Conservation (phyloP, 2,113 vertebrate genomes). For the Corythornis cristatus region DNA sequence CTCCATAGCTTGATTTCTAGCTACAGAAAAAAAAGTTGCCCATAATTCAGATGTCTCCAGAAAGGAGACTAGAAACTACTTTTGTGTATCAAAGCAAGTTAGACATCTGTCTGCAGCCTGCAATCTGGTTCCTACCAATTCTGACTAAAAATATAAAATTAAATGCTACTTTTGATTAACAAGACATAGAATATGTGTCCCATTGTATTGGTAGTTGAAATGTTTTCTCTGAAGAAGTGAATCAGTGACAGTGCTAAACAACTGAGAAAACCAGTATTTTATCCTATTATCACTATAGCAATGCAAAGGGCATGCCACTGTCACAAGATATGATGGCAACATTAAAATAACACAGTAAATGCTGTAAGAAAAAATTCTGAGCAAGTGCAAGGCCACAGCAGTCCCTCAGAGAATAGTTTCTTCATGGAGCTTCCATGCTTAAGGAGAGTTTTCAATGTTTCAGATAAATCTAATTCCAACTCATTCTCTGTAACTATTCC, state of each 20-base stretch:
- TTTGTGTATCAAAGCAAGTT: not conserved
- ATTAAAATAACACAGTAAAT: not conserved
- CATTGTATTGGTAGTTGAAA: not conserved
- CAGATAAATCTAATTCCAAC: slow-evolving; percentile 22
- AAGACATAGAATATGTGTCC: not conserved
- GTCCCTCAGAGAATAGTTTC: not conserved
- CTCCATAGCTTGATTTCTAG: not conserved
- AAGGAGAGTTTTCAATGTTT: slow-evolving; percentile 8
- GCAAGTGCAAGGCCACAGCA: not conserved
- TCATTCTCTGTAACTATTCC: not conserved
- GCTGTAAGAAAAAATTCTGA: slow-evolving; percentile 4
- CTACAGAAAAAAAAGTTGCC: not conserved
- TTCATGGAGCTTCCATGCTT: not conserved
- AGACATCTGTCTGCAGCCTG: not conserved
- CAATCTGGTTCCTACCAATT: not conserved
- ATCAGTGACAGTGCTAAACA: not conserved
- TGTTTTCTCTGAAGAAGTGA: not conserved
- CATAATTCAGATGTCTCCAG: not conserved
- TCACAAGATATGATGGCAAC: not conserved
- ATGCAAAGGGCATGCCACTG: not conserved
- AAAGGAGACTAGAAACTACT: not conserved
- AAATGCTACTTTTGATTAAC: not conserved
- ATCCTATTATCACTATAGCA: not conserved
- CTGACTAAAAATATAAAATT: not conserved
- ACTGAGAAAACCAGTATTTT: not conserved